These are phyloP conservation scores for Hippopotamyrus pictus DNA, from an alignment of 2,797 vertebrate genomes.

Conservation along the genomic window DNA sequence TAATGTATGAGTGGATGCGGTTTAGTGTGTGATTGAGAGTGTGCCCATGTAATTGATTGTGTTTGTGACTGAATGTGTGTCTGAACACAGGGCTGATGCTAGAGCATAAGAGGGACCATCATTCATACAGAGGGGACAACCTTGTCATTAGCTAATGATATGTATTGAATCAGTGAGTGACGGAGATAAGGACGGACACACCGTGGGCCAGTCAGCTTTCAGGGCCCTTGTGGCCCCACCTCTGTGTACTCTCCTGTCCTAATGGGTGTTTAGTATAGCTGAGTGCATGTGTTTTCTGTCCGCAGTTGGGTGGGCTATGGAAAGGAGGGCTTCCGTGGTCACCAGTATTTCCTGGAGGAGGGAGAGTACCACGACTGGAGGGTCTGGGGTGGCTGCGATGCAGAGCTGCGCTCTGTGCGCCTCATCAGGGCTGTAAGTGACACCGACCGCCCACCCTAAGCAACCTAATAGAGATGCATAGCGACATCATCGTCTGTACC, in stretches of 20 bases:
- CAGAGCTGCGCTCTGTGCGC: constrained; percentile 74
- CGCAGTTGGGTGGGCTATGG: constrained; percentile 88
- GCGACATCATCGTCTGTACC: not conserved
- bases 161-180: not conserved
- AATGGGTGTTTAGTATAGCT: not conserved
- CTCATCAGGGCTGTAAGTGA: constrained; percentile 75
- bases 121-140: not conserved
- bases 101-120: not conserved
- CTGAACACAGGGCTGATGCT: not conserved
- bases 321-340: constrained; percentile 86
- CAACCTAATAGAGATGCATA: not conserved
- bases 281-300: not conserved
- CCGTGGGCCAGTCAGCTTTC: not conserved
- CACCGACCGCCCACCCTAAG: constrained; percentile 6
- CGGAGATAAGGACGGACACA: not conserved
- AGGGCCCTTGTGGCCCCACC: not conserved
- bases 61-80: not conserved
- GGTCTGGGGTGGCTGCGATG: constrained; percentile 78
- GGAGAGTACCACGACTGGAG: constrained; percentile 85
- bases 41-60: not conserved
- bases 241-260: not conserved
- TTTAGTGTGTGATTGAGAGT: not conserved
- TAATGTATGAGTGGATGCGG: not conserved
- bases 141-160: not conserved
- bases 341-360: constrained; percentile 94